A percentile compares a stretch with the other conserved stretches of the same genome.
Conservation (phyloP, 1,140 invertebrate species). For the Phthorimaea operculella region DNA sequence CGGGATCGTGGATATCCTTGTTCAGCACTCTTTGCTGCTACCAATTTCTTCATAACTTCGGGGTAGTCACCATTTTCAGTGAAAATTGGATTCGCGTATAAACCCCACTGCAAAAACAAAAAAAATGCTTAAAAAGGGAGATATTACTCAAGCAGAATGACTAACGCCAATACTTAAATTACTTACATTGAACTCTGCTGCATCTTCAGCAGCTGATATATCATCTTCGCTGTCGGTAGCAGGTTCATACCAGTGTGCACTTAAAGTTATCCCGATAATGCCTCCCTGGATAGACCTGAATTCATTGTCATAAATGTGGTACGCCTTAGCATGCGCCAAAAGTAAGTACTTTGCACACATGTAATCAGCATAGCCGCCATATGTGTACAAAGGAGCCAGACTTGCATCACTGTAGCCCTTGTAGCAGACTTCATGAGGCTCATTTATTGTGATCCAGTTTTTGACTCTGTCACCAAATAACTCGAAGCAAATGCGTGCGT, state of each 20-base stretch:
- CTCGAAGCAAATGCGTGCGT: conserved; percentile 65
- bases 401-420: conserved; percentile 60
- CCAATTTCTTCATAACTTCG: conserved; percentile 61
- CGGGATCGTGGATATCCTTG: conserved; percentile 58
- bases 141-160: neutral
- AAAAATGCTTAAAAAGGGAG: conserved; percentile 35
- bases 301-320: conserved; percentile 69
- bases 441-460: conserved; percentile 74
- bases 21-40: conserved; percentile 60
- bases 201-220: conserved; percentile 58
- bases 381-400: neutral
- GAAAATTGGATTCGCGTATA: conserved; percentile 68
- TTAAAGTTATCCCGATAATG: conserved; percentile 66
- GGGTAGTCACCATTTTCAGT: conserved; percentile 70
- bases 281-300: conserved; percentile 42
- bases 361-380: neutral
- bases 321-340: conserved; percentile 34
- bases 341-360: neutral
- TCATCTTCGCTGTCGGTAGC: conserved; percentile 51
- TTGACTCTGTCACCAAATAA: conserved; percentile 70
- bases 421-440: conserved; percentile 68
- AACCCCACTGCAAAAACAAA: conserved; percentile 32
- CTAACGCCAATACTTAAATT: neutral
- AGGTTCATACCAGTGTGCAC: conserved; percentile 60
- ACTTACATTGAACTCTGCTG: conserved; percentile 54